These are phyloP conservation scores for Oryzias sinensis DNA, from an alignment of 2,797 vertebrate species.

Conservation along the genomic window DNA sequence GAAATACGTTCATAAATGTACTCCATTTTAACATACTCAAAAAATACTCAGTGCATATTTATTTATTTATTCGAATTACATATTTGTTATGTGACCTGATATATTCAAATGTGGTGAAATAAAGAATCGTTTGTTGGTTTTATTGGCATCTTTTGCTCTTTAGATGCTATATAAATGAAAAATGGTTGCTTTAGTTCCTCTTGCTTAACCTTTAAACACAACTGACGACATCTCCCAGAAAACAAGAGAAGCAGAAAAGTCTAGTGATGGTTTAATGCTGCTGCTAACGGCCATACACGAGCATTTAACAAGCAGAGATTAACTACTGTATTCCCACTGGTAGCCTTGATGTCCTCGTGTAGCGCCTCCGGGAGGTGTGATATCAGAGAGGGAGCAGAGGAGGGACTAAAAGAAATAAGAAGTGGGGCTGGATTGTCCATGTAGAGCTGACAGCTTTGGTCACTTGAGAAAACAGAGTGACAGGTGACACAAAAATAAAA, in stretches of 20 bases:
- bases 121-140: no score
- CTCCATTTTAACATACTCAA: no score
- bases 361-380: constrained; percentile 54
- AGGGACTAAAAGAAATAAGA: constrained; percentile 8
- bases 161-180: no score
- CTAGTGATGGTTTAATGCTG: constrained; percentile 57
- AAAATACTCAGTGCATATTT: no score
- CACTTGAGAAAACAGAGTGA: constrained; percentile 43
- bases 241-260: constrained; percentile 48
- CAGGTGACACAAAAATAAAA: constrained; percentile 52
- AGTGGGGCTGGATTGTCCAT: constrained; percentile 26
- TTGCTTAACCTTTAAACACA: constrained; percentile 39
- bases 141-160: no score
- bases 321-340: constrained; percentile 72
- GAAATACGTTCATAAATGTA: no score
- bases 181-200: constrained; percentile 30
- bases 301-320: constrained; percentile 75
- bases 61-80: no score
- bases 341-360: constrained; percentile 67
- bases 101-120: no score
- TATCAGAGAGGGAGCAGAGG: constrained; percentile 29
- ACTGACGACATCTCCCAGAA: constrained; percentile 44
- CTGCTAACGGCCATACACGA: constrained; percentile 71
- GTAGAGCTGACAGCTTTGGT: constrained; percentile 39
- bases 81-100: no score